Evolutionary conservation across 2,113 vertebrate species (phyloP).

Genomic region (Poeciliopsis retropinna): DNA sequence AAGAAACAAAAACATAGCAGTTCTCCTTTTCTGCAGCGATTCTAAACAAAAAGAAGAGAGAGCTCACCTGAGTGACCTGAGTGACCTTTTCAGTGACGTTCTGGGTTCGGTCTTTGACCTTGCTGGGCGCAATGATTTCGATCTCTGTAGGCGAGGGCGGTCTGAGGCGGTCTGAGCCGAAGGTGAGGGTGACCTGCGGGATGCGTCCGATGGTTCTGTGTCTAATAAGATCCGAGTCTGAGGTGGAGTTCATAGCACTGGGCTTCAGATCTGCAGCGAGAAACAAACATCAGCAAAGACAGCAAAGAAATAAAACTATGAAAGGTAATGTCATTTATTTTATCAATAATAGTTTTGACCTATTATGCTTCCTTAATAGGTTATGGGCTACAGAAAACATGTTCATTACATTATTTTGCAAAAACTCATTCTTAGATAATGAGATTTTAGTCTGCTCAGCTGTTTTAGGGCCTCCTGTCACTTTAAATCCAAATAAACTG

Average conservation of each 20-base stretch:
- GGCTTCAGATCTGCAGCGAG: conserved; percentile 81
- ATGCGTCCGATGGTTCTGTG: conserved; percentile 89
- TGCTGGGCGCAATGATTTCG: conserved; percentile 95
- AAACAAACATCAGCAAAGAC: not conserved
- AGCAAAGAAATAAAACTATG: not conserved
- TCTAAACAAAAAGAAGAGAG: not conserved
- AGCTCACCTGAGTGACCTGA: conserved; percentile 93
- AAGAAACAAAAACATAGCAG: not conserved
- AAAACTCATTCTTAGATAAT: too few species aligned
- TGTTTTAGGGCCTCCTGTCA: too few species aligned
- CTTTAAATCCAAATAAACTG: too few species aligned
- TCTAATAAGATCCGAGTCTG: conserved; percentile 89
- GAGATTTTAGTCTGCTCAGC: too few species aligned
- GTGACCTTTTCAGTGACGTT: conserved; percentile 99
- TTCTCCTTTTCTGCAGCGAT: not conserved
- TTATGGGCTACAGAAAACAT: too few species aligned
- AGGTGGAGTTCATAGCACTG: conserved; percentile 87
- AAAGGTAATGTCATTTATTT: not conserved
- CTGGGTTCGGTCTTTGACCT: conserved; percentile 94
- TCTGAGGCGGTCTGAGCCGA: conserved; percentile 90
- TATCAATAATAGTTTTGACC: too few species aligned
- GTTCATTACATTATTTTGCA: too few species aligned
- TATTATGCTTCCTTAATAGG: too few species aligned
- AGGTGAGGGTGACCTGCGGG: conserved; percentile 94
- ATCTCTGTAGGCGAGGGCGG: conserved; percentile 93